Base-by-base conservation (phyloP, 2,113 vertebrate genomes). In the Pithys albifrons region DNA sequence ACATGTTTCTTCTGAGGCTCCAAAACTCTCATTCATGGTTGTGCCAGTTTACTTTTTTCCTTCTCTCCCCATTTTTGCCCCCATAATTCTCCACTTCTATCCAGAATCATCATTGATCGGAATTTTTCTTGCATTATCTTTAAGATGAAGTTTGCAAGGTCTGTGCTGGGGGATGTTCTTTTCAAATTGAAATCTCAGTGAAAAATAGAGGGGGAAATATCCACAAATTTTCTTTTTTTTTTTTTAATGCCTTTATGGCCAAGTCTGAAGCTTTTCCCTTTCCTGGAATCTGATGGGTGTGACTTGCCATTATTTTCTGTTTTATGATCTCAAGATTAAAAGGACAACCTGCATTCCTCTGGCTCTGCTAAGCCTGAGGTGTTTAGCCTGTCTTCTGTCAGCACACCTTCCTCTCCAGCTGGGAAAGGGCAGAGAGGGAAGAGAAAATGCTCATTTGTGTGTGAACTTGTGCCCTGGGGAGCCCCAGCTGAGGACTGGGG, bases 281-380 rank as follows among this genome's bases (percentile, higher is more conserved):
- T 96, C 85, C 88, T 97, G 82, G 82, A 94, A 95, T 61, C 72
- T 79, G 72, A 70, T 86, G 96, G 74, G 65, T 95, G 66, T 94
- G 72, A 95, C 88, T 95, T 74, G 61, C 84, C 75, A 88, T 97
- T 97, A 93, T 96, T 97, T 97, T 94, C 71, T 91, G 79, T 67
- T 70, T 97, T 83, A 80, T 75, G 82, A 83, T 84, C 73, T 90
- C 52, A 77, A 92, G 96, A 96, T 96, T 85, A 73, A 85, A 93
- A 95, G 74, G 82, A 72, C 74, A 89, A 37, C 59, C 85, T 77
- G 88, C 85, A 31, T 96, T 96, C 94, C 73, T 88, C 41, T 31
- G 70, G 72, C 62, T 94, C 94, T 81, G 58, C 74, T 94, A 78
- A 85, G 64, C 39, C 37, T 67, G 78, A 80, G 69, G 51, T 93